These are phyloP conservation scores for Silurus lanzhouensis DNA, from an alignment of 2,797 vertebrate genomes.

Conservation along the genomic window DNA sequence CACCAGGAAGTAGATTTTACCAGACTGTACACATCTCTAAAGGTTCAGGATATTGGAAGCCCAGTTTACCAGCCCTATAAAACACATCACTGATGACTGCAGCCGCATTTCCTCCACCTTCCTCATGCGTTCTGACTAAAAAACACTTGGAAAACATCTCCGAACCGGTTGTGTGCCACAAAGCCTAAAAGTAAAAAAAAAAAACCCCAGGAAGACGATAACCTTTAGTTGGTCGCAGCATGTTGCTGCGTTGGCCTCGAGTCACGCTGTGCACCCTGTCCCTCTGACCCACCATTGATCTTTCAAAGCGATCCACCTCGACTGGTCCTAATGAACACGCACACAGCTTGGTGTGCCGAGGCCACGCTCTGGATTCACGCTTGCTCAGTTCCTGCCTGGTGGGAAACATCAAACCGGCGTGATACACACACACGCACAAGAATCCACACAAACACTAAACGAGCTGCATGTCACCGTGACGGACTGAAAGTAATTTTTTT, in stretches of 20 bases:
- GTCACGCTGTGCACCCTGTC: constrained; percentile 7
- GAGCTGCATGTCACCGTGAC: not conserved
- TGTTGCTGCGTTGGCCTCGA: constrained; percentile 6
- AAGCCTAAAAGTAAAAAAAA: not conserved
- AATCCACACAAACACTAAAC: not conserved
- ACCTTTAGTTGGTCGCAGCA: constrained; percentile 14
- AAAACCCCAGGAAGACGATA: not conserved
- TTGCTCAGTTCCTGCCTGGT: not conserved
- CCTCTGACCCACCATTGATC: constrained; percentile 14
- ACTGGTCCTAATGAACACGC: constrained; percentile 28
- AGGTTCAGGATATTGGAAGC: not conserved
- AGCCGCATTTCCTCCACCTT: not conserved
- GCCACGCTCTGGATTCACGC: constrained; percentile 17
- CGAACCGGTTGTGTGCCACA: not conserved
- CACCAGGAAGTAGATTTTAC: no score
- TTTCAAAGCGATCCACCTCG: constrained; percentile 23
- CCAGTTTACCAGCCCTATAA: not conserved
- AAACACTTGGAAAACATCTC: not conserved
- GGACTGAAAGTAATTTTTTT: not conserved
- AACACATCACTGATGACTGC: not conserved
- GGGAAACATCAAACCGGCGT: not conserved
- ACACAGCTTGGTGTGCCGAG: not conserved
- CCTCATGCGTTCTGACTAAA: not conserved
- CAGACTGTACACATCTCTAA: no score
- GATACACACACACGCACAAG: not conserved